These are phyloP conservation scores for Armadillidium nasatum DNA, from an alignment of 1,140 invertebrate genomes.

Conservation along the genomic window DNA sequence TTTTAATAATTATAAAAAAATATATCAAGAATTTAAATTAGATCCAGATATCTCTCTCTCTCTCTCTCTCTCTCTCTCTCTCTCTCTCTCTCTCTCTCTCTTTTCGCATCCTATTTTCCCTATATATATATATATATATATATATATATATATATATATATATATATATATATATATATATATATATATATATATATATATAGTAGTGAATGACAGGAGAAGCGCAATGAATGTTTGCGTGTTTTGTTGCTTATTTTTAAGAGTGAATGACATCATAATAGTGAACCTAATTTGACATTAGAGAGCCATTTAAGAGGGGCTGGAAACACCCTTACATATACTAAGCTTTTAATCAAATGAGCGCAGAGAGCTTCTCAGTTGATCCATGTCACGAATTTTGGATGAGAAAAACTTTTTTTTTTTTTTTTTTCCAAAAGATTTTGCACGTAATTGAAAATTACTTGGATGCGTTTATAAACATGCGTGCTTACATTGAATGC, in stretches of 20 bases:
- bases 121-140: neutral
- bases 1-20: no score
- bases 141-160: constrained; percentile 6
- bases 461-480: neutral
- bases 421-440: no score
- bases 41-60: no score
- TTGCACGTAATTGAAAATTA: no score
- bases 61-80: no score
- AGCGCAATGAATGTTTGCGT: neutral
- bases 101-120: no score
- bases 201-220: neutral
- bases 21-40: no score
- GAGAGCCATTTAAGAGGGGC: neutral
- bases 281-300: neutral
- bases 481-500: neutral
- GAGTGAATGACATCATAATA: neutral
- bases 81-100: no score
- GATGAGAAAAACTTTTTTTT: no score
- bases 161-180: constrained; percentile 6
- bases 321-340: neutral
- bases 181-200: no score
- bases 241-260: neutral
- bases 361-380: neutral
- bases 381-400: neutral
- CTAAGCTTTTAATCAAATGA: constrained; percentile 4